Conservation (phyloP, 2,113 vertebrate species). For the Prunella himalayana region DNA sequence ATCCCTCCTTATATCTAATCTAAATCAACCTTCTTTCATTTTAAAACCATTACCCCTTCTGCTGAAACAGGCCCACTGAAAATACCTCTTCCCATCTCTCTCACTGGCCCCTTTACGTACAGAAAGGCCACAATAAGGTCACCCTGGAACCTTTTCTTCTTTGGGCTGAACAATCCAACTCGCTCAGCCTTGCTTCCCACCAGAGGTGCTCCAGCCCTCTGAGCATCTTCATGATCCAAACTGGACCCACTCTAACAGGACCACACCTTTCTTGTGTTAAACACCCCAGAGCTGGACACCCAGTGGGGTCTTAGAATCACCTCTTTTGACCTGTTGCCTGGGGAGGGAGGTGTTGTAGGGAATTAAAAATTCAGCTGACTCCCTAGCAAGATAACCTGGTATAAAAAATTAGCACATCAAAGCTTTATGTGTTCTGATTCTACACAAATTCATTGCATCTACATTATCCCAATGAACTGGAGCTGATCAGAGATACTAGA, state of each 20-base stretch:
- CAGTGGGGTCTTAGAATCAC: background rate
- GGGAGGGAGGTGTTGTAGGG: background rate
- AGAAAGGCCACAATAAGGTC: background rate
- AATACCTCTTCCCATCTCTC: background rate
- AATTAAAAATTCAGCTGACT: background rate
- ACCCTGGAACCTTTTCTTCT: background rate
- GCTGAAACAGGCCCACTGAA: background rate
- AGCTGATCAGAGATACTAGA: background rate
- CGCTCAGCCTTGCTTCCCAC: rapidly evolving
- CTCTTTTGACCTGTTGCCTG: background rate
- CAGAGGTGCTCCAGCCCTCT: background rate
- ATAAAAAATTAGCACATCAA: background rate
- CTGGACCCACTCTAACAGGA: background rate
- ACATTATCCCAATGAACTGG: background rate
- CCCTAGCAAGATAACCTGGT: background rate
- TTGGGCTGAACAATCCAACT: background rate
- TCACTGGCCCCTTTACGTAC: background rate
- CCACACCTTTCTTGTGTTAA: background rate
- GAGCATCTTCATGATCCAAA: background rate
- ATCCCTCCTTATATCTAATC: background rate
- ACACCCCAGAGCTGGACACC: background rate
- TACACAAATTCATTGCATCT: background rate
- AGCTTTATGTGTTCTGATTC: background rate
- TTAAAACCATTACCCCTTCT: background rate
- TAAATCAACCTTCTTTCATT: background rate